A percentile compares a stretch with the other conserved stretches of the same genome.
phyloP scores from a whole-genome alignment of 1,140 invertebrate species.

The Colletes latitarsis region DNA sequence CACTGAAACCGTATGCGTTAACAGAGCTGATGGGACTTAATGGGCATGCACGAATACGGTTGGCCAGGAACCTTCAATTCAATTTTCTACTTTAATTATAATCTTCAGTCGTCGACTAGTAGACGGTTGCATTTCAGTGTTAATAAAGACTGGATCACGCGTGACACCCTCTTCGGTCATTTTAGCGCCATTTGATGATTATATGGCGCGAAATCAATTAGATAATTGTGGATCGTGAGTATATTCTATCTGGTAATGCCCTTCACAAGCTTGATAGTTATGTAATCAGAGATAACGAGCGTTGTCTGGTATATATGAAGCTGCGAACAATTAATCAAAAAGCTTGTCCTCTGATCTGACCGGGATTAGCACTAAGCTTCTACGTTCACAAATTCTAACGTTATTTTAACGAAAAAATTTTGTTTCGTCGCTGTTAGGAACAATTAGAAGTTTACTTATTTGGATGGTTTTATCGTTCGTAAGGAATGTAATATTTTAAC shows the following conservation, averaged over 20 bases:
- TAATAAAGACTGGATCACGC: constrained; percentile 21
- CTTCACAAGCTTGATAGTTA: constrained; percentile 42
- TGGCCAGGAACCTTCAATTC: neutral
- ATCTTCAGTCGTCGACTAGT: neutral
- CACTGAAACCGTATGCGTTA: neutral
- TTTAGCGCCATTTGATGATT: constrained; percentile 58
- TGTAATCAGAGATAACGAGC: constrained; percentile 52
- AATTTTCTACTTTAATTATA: neutral
- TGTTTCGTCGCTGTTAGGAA: neutral
- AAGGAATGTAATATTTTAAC: too few species aligned
- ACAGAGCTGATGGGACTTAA: neutral
- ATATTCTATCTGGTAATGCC: constrained; percentile 28
- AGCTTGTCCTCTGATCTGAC: constrained; percentile 4
- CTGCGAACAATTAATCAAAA: constrained; percentile 44
- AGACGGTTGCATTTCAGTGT: constrained; percentile 6
- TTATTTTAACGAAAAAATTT: neutral
- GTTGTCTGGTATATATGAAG: constrained; percentile 7
- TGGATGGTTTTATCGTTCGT: neutral
- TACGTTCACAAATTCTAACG: neutral
- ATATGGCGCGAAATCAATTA: constrained; percentile 53
- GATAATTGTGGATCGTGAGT: constrained; percentile 33
- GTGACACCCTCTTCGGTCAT: constrained; percentile 8
- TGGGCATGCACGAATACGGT: neutral
- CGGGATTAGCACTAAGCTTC: neutral
- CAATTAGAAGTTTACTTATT: neutral